Evolutionary conservation across 2,888 invertebrate species (phyloP), one percentile per base, ranked within the genome.

Genomic region (Pocota personata): DNA sequence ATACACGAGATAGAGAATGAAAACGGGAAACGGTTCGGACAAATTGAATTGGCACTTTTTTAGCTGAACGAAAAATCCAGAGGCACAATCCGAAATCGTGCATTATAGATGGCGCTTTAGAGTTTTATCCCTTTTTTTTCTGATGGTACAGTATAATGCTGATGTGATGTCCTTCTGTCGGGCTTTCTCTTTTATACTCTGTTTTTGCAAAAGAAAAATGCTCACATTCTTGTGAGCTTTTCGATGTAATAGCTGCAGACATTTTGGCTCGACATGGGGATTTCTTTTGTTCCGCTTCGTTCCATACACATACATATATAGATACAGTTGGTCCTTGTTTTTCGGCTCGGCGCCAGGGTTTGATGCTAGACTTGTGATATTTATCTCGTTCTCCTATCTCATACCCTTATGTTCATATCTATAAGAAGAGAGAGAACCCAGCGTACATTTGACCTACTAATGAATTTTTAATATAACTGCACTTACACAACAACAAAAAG

Each of bases 391-490:
- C 30, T n/a, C 50, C 12, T 6, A 14, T 14, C 4, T 10, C 12
- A n/a, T 5, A 5, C 5, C 4, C 10, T 16, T 19, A 4, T 30
- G 14, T 24, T 24, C 24, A 24, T 24, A 24, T 24, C 24, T 24
- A 3, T 24, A 4, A 4, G 24, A 24, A 3, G 24, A 3, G 19
- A n/a, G 46, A 12, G 40, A 24, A 32, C 58, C 60, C 73, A 37
- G 14, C 64, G 62, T 64, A 43, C 64, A 82, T 76, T 82, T 86
- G 84, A 86, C 84, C 84, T 82, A 86, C 80, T 86, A 80, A 86
- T 76, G 82, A 86, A 80, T 82, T 80, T 76, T 60, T 66, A 50
- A 84, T 83, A 73, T 73, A 46, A 69, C 76, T 82, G 76, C 64
- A 82, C 75, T 46, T 21, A 66, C 40, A 46, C 66, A 21, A 57